phyloP scores from a whole-genome alignment of 2,113 vertebrate genomes.

The Puffinus mauretanicus region DNA sequence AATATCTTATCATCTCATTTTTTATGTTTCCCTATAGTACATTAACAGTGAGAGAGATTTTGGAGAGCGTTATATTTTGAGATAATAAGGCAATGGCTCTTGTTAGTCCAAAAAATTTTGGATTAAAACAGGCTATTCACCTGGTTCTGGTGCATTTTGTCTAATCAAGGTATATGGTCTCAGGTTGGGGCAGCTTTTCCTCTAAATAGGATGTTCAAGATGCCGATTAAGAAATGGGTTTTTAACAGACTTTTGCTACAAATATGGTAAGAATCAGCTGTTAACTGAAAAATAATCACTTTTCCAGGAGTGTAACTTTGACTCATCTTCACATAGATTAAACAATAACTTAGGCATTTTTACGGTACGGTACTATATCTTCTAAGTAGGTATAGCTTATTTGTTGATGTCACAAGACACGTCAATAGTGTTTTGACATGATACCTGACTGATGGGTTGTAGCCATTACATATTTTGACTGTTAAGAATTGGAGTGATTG shows the following conservation, averaged over 20 bases:
- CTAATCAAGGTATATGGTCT: background rate
- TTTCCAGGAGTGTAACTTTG: conserved; percentile 16
- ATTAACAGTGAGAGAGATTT: background rate
- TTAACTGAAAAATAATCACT: background rate
- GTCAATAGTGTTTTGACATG: background rate
- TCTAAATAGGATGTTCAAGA: background rate
- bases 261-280: background rate
- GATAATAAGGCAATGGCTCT: background rate
- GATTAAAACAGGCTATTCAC: background rate
- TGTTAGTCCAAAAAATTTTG: background rate
- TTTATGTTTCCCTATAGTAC: background rate
- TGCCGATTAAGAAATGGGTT: background rate
- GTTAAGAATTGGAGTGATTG: background rate
- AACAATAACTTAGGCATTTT: background rate
- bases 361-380: background rate
- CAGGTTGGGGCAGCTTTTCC: background rate
- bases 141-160: background rate
- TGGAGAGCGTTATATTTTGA: background rate
- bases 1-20: background rate
- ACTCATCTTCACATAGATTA: background rate
- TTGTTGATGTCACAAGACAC: background rate
- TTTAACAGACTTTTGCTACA: conserved; percentile 15
- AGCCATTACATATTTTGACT: background rate
- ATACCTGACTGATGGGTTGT: background rate
- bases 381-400: background rate